These are phyloP conservation scores for Anas bernieri DNA, from an alignment of 2,797 vertebrate species.

Conservation along the genomic window DNA sequence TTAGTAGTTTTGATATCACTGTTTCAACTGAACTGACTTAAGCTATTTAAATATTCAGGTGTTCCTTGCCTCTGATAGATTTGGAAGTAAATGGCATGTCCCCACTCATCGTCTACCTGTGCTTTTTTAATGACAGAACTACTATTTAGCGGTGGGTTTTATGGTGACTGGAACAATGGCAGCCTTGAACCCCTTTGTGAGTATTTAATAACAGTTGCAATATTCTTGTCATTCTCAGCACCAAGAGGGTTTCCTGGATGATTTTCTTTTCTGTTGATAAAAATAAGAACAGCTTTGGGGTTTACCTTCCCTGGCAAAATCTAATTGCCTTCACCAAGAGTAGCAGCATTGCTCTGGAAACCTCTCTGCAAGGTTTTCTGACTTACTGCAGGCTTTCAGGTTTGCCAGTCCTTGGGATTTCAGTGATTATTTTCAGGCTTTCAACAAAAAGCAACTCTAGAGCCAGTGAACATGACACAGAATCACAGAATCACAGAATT, in stretches of 20 bases:
- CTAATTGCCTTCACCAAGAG: neutral
- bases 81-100: neutral
- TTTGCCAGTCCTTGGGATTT: neutral
- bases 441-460: neutral
- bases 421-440: neutral
- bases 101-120: fast-evolving
- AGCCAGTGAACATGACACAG: neutral
- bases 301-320: neutral
- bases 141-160: neutral
- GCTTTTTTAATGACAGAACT: neutral
- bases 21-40: neutral
- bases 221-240: neutral
- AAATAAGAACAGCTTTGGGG: neutral
- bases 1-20: neutral
- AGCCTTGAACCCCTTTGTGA: neutral
- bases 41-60: neutral
- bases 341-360: neutral
- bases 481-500: too few relatives aligned
- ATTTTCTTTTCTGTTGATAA: neutral
- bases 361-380: neutral
- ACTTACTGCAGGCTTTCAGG: neutral
- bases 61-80: neutral
- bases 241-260: neutral
- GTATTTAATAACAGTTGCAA: neutral
- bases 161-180: neutral